Evolutionary conservation across 2,113 vertebrate genomes (phyloP).

Genomic region (Euleptes europaea): DNA sequence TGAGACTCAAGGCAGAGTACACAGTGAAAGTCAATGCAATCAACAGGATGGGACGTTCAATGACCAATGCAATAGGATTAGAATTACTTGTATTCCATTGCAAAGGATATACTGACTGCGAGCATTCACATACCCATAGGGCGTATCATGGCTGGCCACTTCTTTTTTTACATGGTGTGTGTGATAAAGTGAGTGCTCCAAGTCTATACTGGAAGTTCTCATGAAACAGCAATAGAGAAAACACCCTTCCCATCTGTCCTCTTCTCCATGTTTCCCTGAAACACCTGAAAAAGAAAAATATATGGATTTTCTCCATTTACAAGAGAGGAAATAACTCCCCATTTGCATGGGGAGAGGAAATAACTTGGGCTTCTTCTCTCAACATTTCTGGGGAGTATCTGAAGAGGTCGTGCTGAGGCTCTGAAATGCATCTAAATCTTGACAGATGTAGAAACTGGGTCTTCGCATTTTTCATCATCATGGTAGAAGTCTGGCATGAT

Average conservation of each 20-base stretch:
- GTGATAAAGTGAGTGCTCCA: not conserved
- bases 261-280: not conserved
- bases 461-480: too few relatives aligned
- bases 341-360: not conserved
- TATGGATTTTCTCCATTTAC: not conserved
- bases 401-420: too few relatives aligned
- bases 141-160: not conserved
- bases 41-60: too few relatives aligned
- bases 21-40: too few relatives aligned
- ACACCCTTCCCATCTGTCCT: not conserved
- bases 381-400: not conserved
- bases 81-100: not conserved
- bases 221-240: not conserved
- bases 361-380: too few relatives aligned
- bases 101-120: not conserved
- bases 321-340: too few relatives aligned
- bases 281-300: not conserved
- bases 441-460: too few relatives aligned
- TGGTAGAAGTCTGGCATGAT: too few relatives aligned
- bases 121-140: not conserved
- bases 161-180: not conserved
- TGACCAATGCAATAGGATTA: too few relatives aligned
- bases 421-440: too few relatives aligned
- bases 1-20: too few relatives aligned
- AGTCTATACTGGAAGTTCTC: not conserved